phyloP scores from a whole-genome alignment of 2,888 invertebrate genomes.

The Chrysolina americana region DNA sequence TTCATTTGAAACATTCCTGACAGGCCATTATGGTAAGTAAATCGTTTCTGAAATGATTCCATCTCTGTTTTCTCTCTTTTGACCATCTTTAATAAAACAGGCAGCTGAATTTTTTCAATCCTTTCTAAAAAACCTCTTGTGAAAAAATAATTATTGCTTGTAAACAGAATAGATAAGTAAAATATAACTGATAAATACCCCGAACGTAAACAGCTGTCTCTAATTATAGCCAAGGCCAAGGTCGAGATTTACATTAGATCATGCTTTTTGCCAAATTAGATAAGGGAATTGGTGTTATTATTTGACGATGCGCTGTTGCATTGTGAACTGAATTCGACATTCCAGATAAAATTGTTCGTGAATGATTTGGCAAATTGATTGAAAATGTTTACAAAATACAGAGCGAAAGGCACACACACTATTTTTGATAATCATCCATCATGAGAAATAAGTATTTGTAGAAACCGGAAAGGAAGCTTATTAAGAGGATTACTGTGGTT shows the following conservation, averaged over 20 bases:
- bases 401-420: too few species aligned
- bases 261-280: constrained; percentile 39
- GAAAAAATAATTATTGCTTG: constrained; percentile 7
- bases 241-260: constrained; percentile 47
- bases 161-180: constrained; percentile 4
- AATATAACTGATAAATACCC: constrained; percentile 4
- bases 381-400: too few species aligned
- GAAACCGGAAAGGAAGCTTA: too few species aligned
- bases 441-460: too few species aligned
- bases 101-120: background rate
- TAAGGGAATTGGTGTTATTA: constrained; percentile 33
- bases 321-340: constrained; percentile 26
- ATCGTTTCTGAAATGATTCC: too few species aligned
- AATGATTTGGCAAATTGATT: too few species aligned
- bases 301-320: constrained; percentile 21
- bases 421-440: too few species aligned
- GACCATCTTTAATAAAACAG: background rate
- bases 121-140: background rate
- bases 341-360: background rate
- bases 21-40: too few species aligned
- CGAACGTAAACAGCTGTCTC: constrained; percentile 58
- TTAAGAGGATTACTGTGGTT: too few species aligned
- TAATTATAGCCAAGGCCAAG: constrained; percentile 62
- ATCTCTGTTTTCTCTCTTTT: too few species aligned
- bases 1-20: too few species aligned